Evolutionary conservation across 2,113 vertebrate genomes (phyloP).

Genomic region (Vidua macroura): DNA sequence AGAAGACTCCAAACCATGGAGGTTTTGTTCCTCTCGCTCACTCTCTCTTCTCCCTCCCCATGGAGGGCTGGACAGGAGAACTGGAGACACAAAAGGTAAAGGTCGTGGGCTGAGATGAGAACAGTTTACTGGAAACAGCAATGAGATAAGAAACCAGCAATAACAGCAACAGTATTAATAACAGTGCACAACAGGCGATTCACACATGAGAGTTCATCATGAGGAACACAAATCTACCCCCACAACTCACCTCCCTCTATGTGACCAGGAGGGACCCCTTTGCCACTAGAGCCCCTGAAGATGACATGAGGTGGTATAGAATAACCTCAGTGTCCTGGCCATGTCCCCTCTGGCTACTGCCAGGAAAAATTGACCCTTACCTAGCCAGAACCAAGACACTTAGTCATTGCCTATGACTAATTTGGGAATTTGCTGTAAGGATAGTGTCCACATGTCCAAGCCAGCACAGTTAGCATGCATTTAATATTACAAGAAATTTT

Average conservation of each 20-base stretch:
- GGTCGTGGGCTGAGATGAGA: not conserved
- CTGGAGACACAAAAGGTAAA: not conserved
- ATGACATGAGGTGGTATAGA: not conserved
- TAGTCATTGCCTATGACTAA: not conserved
- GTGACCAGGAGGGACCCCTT: not conserved
- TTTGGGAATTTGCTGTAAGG: not conserved
- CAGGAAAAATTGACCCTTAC: not conserved
- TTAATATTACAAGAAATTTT: not conserved
- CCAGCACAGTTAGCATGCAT: not conserved
- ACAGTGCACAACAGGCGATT: not conserved
- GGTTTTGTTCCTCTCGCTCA: not conserved
- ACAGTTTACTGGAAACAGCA: not conserved
- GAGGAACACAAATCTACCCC: not conserved
- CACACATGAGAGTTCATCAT: not conserved
- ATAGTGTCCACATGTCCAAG: not conserved
- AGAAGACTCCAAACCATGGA: not conserved
- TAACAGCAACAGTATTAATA: not conserved
- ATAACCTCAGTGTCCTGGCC: not conserved
- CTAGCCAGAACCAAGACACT: not conserved
- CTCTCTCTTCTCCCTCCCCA: not conserved
- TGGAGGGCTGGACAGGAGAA: not conserved
- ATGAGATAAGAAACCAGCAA: not conserved
- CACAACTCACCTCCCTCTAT: not conserved
- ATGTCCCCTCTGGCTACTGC: not conserved
- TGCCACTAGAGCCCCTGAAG: not conserved